These are phyloP conservation scores for Pygoscelis adeliae DNA, from an alignment of 2,113 vertebrate species.

Conservation along the genomic window DNA sequence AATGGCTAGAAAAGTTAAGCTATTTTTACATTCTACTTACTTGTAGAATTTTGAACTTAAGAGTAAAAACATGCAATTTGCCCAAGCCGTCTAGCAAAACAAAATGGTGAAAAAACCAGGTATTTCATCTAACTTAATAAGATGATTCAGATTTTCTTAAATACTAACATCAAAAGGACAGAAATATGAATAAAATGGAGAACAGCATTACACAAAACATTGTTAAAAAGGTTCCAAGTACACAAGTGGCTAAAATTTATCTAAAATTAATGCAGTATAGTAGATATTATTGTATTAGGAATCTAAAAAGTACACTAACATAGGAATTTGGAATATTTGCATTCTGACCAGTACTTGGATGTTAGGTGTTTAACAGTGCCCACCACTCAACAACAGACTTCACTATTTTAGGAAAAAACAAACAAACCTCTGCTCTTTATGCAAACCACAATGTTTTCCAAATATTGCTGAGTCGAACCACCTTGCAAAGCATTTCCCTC, in stretches of 20 bases:
- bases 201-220: neutral
- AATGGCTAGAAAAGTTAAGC: constrained; percentile 20
- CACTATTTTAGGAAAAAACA: neutral
- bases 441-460: neutral
- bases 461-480: neutral
- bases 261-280: neutral
- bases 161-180: neutral
- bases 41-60: neutral
- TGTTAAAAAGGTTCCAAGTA: neutral
- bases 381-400: neutral
- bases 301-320: neutral
- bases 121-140: neutral
- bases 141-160: neutral
- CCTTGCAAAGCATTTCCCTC: neutral
- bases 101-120: neutral
- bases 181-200: neutral
- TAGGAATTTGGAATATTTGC: neutral
- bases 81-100: neutral
- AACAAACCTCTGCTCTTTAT: neutral
- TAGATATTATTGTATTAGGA: neutral
- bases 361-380: neutral
- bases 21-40: neutral
- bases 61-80: neutral
- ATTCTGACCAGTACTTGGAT: neutral
- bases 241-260: neutral